Evolutionary conservation across 2,888 invertebrate species (phyloP).

Genomic region (Tetrapedia diversipes): DNA sequence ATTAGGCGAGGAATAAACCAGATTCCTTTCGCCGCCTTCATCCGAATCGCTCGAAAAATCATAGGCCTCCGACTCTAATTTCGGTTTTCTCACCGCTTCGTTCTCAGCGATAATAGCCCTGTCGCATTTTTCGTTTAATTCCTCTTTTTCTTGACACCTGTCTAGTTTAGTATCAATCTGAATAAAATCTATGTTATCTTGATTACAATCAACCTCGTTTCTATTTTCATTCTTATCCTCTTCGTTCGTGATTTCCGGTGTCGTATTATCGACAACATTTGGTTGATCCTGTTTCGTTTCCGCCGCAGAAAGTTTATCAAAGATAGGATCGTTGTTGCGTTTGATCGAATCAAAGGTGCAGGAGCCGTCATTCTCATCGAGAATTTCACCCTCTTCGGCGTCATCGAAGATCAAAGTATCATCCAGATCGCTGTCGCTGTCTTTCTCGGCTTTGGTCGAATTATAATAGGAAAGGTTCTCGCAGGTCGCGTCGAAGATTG

Average conservation of each 20-base stretch:
- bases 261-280: too few relatives aligned
- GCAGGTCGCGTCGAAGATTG: constrained; percentile 26
- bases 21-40: constrained; percentile 7
- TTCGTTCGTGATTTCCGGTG: background rate
- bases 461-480: constrained; percentile 53
- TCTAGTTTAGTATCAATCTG: background rate
- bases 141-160: background rate
- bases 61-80: too few relatives aligned
- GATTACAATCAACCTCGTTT: background rate
- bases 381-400: constrained; percentile 25
- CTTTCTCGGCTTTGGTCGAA: constrained; percentile 58
- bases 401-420: constrained; percentile 49
- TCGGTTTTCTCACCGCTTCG: background rate
- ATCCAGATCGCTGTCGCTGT: constrained; percentile 48
- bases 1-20: constrained; percentile 33
- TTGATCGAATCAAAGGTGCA: background rate
- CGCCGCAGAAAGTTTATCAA: background rate
- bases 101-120: too few relatives aligned
- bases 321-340: background rate
- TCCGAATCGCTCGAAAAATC: constrained; percentile 37
- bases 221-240: background rate
- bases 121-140: too few relatives aligned
- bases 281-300: background rate
- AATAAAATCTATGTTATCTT: background rate
- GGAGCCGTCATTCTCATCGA: constrained; percentile 15